Evolutionary conservation across 2,797 vertebrate species (phyloP).

Genomic region (Megaceryle alcyon): DNA sequence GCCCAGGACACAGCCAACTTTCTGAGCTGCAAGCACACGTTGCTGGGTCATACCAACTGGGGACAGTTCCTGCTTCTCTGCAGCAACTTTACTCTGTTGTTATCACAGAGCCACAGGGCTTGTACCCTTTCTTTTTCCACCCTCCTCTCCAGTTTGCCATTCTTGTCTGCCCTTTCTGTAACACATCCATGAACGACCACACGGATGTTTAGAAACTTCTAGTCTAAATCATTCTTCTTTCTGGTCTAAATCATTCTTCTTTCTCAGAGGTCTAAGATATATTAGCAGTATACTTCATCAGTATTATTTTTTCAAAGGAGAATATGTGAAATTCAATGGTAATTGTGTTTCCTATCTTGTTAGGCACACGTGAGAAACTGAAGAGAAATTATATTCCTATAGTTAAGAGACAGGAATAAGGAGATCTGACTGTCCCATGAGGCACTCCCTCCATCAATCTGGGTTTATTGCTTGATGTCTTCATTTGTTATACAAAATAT

Average conservation of each 20-base stretch:
- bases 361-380: neutral
- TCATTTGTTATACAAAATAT: neutral
- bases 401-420: neutral
- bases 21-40: neutral
- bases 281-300: neutral
- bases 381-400: neutral
- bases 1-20: neutral
- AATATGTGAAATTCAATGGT: neutral
- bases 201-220: neutral
- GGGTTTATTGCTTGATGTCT: neutral
- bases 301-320: neutral
- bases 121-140: neutral
- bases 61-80: neutral
- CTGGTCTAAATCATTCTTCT: neutral
- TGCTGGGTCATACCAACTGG: neutral
- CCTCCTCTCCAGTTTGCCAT: neutral
- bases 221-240: neutral
- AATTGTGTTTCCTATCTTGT: neutral
- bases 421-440: neutral
- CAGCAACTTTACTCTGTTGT: neutral
- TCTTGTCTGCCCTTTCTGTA: neutral
- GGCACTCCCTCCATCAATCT: neutral
- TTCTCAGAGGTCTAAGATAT: neutral
- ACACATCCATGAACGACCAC: neutral
- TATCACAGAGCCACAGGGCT: neutral